phyloP scores from a whole-genome alignment of 2,888 invertebrate species.

The Leptinotarsa juncta region DNA sequence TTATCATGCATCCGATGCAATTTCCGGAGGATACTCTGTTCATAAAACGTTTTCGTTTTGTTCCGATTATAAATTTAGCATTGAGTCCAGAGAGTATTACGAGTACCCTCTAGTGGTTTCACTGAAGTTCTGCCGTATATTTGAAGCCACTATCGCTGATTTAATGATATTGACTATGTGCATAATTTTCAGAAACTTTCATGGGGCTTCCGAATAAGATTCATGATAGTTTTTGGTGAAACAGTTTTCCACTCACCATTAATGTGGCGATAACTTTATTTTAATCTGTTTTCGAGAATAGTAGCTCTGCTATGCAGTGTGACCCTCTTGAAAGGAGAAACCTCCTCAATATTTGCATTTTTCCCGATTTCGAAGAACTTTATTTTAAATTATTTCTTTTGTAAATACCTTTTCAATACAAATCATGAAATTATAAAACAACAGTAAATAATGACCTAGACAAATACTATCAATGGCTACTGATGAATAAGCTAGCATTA shows the following conservation, averaged over 20 bases:
- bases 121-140: slow-evolving; percentile 10
- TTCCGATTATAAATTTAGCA: slow-evolving; percentile 17
- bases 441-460: no score
- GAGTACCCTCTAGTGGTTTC: neutral
- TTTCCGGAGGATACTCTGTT: slow-evolving; percentile 1
- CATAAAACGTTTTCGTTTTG: slow-evolving; percentile 8
- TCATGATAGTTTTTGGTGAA: neutral
- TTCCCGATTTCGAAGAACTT: no score
- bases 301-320: no score
- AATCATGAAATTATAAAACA: no score
- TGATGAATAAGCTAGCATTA: no score
- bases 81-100: neutral
- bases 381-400: no score
- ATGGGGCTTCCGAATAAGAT: neutral
- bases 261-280: neutral
- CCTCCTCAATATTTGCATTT: no score
- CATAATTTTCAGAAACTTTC: slow-evolving; percentile 10
- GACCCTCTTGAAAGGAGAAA: no score
- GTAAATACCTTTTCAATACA: no score
- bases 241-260: neutral
- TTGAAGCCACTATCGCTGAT: slow-evolving; percentile 3
- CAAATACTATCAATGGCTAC: no score
- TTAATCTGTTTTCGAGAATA: no score
- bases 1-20: slow-evolving; percentile 4
- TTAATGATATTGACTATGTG: slow-evolving; percentile 11